Base-by-base conservation (phyloP, 2,797 vertebrate genomes). In the Orestias chungarensis region DNA sequence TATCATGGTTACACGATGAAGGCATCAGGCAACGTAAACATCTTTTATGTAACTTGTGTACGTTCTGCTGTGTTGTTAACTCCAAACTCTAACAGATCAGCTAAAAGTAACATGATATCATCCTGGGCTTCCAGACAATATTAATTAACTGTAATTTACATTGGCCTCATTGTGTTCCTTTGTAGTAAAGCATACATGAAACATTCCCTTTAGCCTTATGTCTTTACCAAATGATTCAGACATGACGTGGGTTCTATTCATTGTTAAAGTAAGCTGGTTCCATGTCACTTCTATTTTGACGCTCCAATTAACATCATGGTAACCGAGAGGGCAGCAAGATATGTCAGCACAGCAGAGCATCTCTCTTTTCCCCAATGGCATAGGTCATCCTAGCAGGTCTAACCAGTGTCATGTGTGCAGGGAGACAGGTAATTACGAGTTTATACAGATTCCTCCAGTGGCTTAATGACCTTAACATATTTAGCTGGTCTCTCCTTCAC, bases 381-480 rank as follows among this genome's bases (percentile, higher is more conserved):
- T 2, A 67, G 78, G 72, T 79, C 85, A 82, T 14, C 78, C 71
- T 57, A 73, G 54, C 65, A 42, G 64, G 66, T 81, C 57, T 79
- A 47, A 2, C 68, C 40, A 23, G 61, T 40, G 68, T 81, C 80
- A 76, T 75, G 67, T 76, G 66, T 82, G 29, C 29, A 70, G 35
- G 73, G 33, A 82, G 83, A 86, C 78, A 84, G 76, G 83, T 85
- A 89, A 90, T 90, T 84, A 88, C 27, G 3, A 57, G 3, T 75
- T 71, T 81, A 77, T 61, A 77, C 47, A 69, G 33, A 38, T 76
- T 82, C 71, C 70, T 71, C 43, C 20, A 31, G 64, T 38, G 70
- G 40, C 67, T 73, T 35, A 72, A 75, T 23, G 49, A 38, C 57
- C 49, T 55, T 50, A 11, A 78, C 62, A 70, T 69, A 2, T 35